Conservation (phyloP, 2,797 vertebrate genomes). For the Gallinago nigripennis region DNA sequence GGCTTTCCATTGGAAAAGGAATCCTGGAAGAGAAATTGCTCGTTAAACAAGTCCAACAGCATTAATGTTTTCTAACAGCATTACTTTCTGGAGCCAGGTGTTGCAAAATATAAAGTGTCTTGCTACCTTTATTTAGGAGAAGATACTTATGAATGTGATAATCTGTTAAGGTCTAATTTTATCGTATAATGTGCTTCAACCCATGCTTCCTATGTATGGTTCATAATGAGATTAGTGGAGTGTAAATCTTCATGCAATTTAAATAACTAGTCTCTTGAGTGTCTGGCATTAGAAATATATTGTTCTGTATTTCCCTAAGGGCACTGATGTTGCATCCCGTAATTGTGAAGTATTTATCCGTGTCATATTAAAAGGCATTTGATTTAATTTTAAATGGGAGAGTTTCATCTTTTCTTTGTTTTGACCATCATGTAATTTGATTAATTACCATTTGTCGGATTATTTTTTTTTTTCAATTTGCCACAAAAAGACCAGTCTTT, state of each 20-base stretch:
- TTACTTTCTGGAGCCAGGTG: background rate
- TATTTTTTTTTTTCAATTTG: background rate
- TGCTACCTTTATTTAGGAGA: background rate
- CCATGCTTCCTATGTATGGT: background rate
- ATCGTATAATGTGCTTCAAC: background rate
- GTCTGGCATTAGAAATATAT: constrained; percentile 13
- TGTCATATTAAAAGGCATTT: constrained; percentile 15
- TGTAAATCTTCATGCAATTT: constrained; percentile 28
- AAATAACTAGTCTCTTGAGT: background rate
- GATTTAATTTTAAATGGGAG: constrained; percentile 25
- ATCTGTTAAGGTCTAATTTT: constrained; percentile 3
- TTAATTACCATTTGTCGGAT: background rate
- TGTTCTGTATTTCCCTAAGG: background rate
- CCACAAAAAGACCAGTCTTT: background rate
- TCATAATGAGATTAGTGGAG: constrained; percentile 39
- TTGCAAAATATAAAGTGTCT: background rate
- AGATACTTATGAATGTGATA: background rate
- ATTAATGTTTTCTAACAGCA: background rate
- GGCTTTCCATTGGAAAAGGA: constrained; percentile 10
- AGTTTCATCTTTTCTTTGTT: constrained; percentile 9
- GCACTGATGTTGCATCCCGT: constrained; percentile 5
- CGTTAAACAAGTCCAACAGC: background rate
- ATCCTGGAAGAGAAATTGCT: background rate
- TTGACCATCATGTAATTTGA: background rate
- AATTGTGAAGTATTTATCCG: constrained; percentile 41